A percentile compares a stretch with the other conserved stretches of the same genome.
These are phyloP conservation scores for Homarus gammarus DNA, from an alignment of 2,888 invertebrate species.

Conservation along the genomic window DNA sequence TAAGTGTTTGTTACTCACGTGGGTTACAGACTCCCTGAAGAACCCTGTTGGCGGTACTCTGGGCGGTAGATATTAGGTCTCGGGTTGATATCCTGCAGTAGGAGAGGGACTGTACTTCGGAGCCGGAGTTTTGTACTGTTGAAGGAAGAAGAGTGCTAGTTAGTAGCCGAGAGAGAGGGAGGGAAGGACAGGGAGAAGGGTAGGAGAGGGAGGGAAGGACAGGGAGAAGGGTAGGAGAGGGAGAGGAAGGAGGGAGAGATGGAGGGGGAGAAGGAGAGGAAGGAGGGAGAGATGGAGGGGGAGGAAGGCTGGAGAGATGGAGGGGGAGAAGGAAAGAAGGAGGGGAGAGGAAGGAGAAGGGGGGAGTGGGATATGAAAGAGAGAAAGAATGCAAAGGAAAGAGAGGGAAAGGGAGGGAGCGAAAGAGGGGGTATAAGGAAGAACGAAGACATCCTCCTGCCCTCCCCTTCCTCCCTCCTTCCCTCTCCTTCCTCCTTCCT, in stretches of 20 bases:
- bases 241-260: not conserved
- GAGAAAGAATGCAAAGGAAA: too few relatives aligned
- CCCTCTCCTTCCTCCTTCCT: not conserved
- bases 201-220: not conserved
- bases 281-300: not conserved
- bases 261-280: not conserved
- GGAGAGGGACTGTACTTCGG: conserved; percentile 54
- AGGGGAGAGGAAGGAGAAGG: not conserved
- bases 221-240: not conserved
- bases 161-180: not conserved
- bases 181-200: too few relatives aligned
- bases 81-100: conserved; percentile 61
- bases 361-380: too few relatives aligned
- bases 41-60: conserved; percentile 67
- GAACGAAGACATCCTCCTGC: too few relatives aligned
- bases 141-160: not conserved
- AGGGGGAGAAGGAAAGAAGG: not conserved
- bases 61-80: conserved; percentile 68
- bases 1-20: conserved; percentile 68
- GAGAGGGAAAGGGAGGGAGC: too few relatives aligned
- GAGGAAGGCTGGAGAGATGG: not conserved
- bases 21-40: conserved; percentile 75
- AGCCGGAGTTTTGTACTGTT: conserved; percentile 34
- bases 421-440: too few relatives aligned
- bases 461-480: too few relatives aligned